These are phyloP conservation scores for Sepioteuthis lessoniana DNA, from an alignment of 2,888 invertebrate genomes.

Conservation along the genomic window DNA sequence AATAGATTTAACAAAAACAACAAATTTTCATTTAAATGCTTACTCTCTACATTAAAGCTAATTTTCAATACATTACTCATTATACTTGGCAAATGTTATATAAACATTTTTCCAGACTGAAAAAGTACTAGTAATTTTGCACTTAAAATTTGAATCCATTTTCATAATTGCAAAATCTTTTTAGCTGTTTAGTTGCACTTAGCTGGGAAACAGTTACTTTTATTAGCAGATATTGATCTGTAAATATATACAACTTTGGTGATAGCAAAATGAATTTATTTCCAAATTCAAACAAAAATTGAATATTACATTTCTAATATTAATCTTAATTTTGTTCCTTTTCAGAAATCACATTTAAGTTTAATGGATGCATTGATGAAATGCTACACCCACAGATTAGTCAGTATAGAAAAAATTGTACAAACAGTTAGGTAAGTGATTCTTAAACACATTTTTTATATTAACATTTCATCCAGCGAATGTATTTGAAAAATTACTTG, in stretches of 20 bases:
- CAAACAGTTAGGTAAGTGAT: constrained; percentile 83
- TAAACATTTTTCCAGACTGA: background rate
- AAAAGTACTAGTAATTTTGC: background rate
- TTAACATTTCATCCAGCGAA: background rate
- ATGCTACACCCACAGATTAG: constrained; percentile 92
- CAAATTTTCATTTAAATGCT: too few species aligned
- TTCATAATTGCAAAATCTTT: background rate
- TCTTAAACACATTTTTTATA: too few species aligned
- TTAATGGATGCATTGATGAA: constrained; percentile 96
- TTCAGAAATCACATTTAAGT: constrained; percentile 94
- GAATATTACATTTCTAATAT: background rate
- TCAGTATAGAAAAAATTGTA: constrained; percentile 88
- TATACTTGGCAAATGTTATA: too few species aligned
- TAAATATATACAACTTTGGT: background rate
- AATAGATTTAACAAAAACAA: too few species aligned
- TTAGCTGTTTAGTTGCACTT: background rate
- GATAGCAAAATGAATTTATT: background rate
- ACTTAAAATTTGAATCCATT: background rate
- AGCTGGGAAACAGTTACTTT: background rate
- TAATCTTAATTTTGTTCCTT: background rate
- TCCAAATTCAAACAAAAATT: too few species aligned
- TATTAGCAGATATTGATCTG: too few species aligned
- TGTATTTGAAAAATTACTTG: too few species aligned
- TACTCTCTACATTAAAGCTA: too few species aligned
- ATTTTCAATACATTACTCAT: too few species aligned